Percentiles rank a stretch among this genome's conserved stretches.
phyloP scores from a whole-genome alignment of 1,140 invertebrate genomes.

The Euwallacea fornicatus region DNA sequence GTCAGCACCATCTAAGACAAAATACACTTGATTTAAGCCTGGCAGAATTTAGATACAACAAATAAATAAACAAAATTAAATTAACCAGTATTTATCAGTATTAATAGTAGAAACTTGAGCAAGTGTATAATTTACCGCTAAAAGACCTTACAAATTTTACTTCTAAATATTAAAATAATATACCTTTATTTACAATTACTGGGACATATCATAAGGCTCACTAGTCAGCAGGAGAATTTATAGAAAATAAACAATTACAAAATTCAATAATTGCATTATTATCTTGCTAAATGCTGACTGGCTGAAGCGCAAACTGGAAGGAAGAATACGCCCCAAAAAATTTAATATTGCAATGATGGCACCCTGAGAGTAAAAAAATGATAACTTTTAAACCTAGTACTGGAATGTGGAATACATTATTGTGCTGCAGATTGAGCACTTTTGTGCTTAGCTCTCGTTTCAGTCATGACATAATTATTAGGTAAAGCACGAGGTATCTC shows the following conservation, averaged over 20 bases:
- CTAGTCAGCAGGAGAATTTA: neutral
- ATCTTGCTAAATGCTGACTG: too few species aligned
- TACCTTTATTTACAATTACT: constrained; percentile 47
- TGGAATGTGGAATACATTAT: constrained; percentile 29
- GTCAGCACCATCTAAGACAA: constrained; percentile 50
- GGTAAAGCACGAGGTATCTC: constrained; percentile 52
- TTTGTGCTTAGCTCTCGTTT: constrained; percentile 50
- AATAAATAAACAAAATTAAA: constrained; percentile 44
- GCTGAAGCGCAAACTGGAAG: constrained; percentile 15
- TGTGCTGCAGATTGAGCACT: constrained; percentile 49
- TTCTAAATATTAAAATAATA: constrained; percentile 28
- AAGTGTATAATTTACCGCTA: constrained; percentile 50
- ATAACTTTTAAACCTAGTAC: constrained; percentile 35
- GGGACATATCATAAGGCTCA: constrained; percentile 14
- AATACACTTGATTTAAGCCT: constrained; percentile 49
- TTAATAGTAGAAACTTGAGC: constrained; percentile 48
- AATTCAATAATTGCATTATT: neutral
- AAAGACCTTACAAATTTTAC: constrained; percentile 23
- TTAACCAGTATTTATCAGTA: constrained; percentile 36
- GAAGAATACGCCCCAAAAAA: constrained; percentile 23
- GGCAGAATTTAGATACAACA: constrained; percentile 44
- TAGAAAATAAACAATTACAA: constrained; percentile 1
- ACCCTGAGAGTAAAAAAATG: constrained; percentile 50
- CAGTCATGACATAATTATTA: constrained; percentile 53
- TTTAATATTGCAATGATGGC: constrained; percentile 49